Conservation (phyloP, 2,113 vertebrate species). For the Gallinago jamesoni region DNA sequence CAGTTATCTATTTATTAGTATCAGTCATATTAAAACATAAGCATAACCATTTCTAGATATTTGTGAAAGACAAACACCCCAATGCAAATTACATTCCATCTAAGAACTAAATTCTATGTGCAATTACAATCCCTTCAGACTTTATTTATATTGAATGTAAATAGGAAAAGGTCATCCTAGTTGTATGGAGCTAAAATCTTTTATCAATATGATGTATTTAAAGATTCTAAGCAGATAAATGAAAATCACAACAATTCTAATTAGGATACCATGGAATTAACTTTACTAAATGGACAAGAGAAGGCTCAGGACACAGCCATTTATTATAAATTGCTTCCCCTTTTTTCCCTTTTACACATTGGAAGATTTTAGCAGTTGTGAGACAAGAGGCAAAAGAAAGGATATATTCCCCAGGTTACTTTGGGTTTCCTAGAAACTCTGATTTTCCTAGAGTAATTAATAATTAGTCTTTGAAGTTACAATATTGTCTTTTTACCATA, state of each 20-base stretch:
- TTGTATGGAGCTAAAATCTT: neutral
- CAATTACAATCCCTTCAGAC: neutral
- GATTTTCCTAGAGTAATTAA: neutral
- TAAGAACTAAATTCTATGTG: neutral
- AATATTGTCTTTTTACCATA: neutral
- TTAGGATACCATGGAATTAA: neutral
- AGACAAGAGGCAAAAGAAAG: neutral
- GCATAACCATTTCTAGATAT: neutral
- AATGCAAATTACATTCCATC: neutral
- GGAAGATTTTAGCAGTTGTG: neutral
- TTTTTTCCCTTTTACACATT: neutral
- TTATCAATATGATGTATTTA: neutral
- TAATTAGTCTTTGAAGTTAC: neutral
- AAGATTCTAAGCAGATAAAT: neutral
- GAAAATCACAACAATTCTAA: neutral
- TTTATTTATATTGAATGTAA: neutral
- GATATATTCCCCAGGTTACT: neutral
- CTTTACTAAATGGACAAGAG: neutral
- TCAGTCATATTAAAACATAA: neutral
- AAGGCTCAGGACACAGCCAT: neutral
- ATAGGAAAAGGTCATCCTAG: neutral
- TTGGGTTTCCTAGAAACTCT: neutral
- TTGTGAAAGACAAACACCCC: neutral
- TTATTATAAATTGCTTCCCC: neutral
- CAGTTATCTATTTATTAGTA: neutral